Percentiles rank a stretch among this genome's conserved stretches.
These are phyloP conservation scores for Threskiornis aethiopicus DNA, from an alignment of 2,797 vertebrate genomes.

Conservation along the genomic window DNA sequence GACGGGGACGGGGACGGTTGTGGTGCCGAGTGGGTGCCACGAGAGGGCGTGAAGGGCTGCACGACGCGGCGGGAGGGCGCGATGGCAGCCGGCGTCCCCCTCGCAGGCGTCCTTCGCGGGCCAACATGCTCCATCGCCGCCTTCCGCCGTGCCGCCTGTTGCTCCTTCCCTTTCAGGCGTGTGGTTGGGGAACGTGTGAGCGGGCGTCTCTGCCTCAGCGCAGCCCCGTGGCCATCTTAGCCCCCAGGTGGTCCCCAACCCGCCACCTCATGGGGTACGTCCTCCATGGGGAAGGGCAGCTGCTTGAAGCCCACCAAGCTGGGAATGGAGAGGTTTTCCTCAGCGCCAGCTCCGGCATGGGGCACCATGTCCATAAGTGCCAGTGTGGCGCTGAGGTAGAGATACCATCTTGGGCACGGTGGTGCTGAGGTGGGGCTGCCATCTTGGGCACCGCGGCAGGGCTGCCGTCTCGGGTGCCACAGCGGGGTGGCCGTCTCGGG, in stretches of 20 bases:
- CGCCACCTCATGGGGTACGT: rapidly evolving
- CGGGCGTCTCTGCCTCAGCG: rapidly evolving
- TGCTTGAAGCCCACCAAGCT: not conserved
- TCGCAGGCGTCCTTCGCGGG: rapidly evolving
- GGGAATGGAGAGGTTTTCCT: not conserved
- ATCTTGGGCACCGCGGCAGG: too few relatives aligned
- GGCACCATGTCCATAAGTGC: rapidly evolving
- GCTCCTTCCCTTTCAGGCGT: not conserved
- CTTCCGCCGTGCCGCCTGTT: rapidly evolving
- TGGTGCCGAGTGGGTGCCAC: not conserved
- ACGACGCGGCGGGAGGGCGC: not conserved
- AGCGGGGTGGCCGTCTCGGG: not conserved
- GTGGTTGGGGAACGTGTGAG: rapidly evolving
- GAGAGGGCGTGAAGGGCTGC: not conserved
- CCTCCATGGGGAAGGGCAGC: not conserved
- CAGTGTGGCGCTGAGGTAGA: too few relatives aligned
- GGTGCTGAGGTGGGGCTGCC: rapidly evolving
- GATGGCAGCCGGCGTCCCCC: not conserved
- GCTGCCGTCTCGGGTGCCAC: rapidly evolving
- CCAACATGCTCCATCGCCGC: rapidly evolving
- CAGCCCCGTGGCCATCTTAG: not conserved
- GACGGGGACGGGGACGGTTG: not conserved
- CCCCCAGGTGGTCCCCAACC: not conserved
- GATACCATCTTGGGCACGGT: not conserved
- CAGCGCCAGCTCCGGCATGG: rapidly evolving